Conservation (phyloP, 2,113 vertebrate genomes). For the Sardina pilchardus region DNA sequence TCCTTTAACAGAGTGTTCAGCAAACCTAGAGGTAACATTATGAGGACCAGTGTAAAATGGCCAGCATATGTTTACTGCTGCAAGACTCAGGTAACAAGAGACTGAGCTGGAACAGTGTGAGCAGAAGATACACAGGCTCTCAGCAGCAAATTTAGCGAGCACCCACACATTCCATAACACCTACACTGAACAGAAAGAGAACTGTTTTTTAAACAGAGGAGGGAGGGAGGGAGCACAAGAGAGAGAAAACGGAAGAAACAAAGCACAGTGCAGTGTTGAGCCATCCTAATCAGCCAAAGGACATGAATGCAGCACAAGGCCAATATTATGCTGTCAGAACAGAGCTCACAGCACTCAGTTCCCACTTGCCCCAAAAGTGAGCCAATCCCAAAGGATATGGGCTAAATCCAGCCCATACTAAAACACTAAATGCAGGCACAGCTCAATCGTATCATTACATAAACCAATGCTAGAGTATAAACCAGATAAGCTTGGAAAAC, state of each 20-base stretch:
- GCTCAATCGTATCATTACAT: not conserved
- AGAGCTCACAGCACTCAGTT: not conserved
- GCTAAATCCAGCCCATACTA: not conserved
- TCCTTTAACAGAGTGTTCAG: not conserved
- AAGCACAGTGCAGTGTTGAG: not conserved
- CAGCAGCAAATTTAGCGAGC: not conserved
- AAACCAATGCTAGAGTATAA: not conserved
- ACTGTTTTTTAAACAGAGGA: not conserved
- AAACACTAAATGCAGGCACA: not conserved
- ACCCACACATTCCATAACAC: not conserved
- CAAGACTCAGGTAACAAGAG: slow-evolving; percentile 13
- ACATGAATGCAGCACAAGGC: not conserved
- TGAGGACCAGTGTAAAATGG: slow-evolving; percentile 34
- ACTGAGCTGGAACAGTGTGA: slow-evolving; percentile 23
- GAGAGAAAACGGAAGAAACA: not conserved
- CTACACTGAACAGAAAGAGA: slow-evolving; percentile 25
- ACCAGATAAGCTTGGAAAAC: not conserved
- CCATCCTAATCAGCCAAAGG: not conserved
- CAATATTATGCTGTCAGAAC: not conserved
- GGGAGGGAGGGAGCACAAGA: not conserved
- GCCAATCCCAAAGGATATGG: not conserved
- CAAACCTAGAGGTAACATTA: not conserved
- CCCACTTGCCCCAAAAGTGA: not conserved
- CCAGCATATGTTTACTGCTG: slow-evolving; percentile 39
- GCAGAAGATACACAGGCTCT: slow-evolving; percentile 21